Evolutionary conservation across 2,888 invertebrate genomes (phyloP), one percentile per base, ranked within the genome.

Genomic region (Lasioglossum marginatum): DNA sequence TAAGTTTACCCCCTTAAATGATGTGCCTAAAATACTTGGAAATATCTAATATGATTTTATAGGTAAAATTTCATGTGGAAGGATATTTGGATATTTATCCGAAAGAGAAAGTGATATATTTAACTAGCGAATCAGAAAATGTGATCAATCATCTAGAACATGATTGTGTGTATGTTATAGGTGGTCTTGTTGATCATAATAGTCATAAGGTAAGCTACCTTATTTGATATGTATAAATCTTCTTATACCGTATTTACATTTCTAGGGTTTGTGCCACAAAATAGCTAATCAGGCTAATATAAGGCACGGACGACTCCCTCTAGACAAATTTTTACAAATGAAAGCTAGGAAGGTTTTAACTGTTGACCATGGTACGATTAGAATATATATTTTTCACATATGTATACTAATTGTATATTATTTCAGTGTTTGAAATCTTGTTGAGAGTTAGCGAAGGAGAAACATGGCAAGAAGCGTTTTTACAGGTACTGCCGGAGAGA

Each of bases 101-200:
- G 0, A 97, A 97, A 93, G 97, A 97, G 3, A 97, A 97, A 90
- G 95, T 99, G 79, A 96, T 99, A 1, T 99, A 99, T 95, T 96
- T 99, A 89, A 98, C 98, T 6, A 98, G 99, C 95, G 99, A 99
- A 95, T 99, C 99, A 23, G 97, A 98, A 73, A 98, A 98, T 96
- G 95, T 98, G 10, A 96, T 99, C 88, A 96, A 97, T 81, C 95
- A 95, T 78, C 96, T 99, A 92, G 97, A 98, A 91, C 96, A 97
- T 37, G 96, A 97, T 87, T 97, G 97, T 93, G 96, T 97, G 72
- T 99, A 99, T 93, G 97, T 99, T 76, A 99, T 99, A 94, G 99
- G 99, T 66, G 99, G 99, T 43, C 96, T 99, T 71, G 99, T 99
- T 0, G 99, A 99, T 96, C 99, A 99, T 94, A 99, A 99, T 95